phyloP scores from a whole-genome alignment of 2,797 vertebrate species.

The Sardinella longiceps region DNA sequence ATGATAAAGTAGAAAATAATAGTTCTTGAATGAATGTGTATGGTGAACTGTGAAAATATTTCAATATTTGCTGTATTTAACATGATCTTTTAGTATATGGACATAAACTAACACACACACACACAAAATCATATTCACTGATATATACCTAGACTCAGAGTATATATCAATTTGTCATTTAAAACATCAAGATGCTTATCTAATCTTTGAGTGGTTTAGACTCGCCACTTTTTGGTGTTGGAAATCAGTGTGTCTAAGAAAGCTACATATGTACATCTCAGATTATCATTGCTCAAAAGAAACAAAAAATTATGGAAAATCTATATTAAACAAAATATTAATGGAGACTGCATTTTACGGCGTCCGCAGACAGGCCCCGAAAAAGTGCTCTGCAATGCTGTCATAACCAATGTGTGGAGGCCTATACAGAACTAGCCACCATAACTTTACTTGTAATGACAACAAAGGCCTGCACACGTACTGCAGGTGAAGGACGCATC shows the following conservation, averaged over 20 bases:
- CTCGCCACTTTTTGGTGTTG: slow-evolving; percentile 35
- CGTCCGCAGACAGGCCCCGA: too few relatives aligned
- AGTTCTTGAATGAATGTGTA: not conserved
- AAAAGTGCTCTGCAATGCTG: too few relatives aligned
- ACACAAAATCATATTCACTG: not conserved
- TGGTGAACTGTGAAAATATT: not conserved
- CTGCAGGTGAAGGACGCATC: too few relatives aligned
- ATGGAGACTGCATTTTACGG: too few relatives aligned
- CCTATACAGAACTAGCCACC: too few relatives aligned
- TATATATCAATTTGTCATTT: slow-evolving; percentile 59
- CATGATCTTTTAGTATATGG: slow-evolving; percentile 21
- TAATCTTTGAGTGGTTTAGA: slow-evolving; percentile 56
- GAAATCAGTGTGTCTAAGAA: not conserved
- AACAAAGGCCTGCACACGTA: too few relatives aligned
- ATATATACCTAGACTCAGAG: slow-evolving; percentile 56
- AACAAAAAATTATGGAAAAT: not conserved
- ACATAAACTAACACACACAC: slow-evolving; percentile 36
- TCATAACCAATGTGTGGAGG: too few relatives aligned
- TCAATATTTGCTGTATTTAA: not conserved
- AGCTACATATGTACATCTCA: not conserved
- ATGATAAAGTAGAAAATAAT: not conserved
- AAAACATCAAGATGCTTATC: slow-evolving; percentile 13
- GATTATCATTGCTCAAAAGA: not conserved
- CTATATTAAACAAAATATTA: not conserved
- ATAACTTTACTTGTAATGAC: too few relatives aligned